Evolutionary conservation across 2,888 invertebrate species (phyloP), one percentile per base, ranked within the genome.

Genomic region (Geotrupes spiniger): DNA sequence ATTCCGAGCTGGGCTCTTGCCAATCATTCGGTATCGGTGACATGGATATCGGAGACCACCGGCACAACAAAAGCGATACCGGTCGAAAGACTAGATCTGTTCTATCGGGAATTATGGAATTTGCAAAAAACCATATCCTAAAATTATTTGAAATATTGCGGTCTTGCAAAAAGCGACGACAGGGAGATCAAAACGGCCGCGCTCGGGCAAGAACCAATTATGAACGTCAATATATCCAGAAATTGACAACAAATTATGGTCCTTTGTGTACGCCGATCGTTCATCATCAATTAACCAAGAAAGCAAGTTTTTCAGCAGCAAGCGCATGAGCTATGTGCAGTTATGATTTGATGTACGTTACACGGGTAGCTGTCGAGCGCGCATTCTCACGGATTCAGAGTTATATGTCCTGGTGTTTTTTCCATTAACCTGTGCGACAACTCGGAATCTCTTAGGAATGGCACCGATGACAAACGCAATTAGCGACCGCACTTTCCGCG

Each of bases 201-300:
- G n/a, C 15, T 26, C 48, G 33, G 42, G 56, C 54, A 58, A 59
- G 54, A 57, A 57, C 59, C 70, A 70, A 69, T 72, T 72, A 71
- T 65, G 66, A 65, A 65, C 68, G 68, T 71, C 70, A 66, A 70
- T 69, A 71, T 70, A 69, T 70, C 69, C 69, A 70, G 71, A 71
- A 71, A 73, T 73, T 68, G 72, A 71, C 71, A 73, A 73, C 73
- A 73, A 73, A 73, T 73, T 73, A 73, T 72, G 70, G 69, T 66
- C 69, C 71, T 73, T 73, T 73, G 72, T 72, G 63, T 63, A 58
- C 56, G 64, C 69, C 69, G 70, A 67, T 68, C 72, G 68, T 72
- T 61, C 66, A 71, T 73, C 72, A 72, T 72, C 72, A 72, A 72
- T 72, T 72, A 72, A 69, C 49, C 64, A 41, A 46, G 46, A 39